Evolutionary conservation across 2,888 invertebrate species (phyloP).

Genomic region (Synergus japonicus): DNA sequence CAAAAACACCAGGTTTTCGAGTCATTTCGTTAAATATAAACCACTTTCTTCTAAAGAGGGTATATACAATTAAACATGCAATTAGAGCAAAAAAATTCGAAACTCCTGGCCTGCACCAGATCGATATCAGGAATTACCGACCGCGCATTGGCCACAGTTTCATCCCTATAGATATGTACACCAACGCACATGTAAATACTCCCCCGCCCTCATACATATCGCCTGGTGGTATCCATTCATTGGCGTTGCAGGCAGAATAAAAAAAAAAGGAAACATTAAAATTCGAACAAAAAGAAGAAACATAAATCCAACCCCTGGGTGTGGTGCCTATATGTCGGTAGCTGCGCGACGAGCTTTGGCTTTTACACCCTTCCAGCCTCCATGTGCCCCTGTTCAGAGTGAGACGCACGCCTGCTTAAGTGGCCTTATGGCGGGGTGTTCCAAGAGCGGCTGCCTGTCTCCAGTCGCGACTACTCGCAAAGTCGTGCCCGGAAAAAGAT

Average conservation of each 20-base stretch:
- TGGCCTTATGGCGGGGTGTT: constrained; percentile 58
- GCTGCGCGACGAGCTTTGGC: constrained; percentile 40
- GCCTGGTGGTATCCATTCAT: constrained; percentile 24
- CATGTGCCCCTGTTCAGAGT: constrained; percentile 72
- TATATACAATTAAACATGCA: too few relatives aligned
- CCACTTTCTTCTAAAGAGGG: too few relatives aligned
- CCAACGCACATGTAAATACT: background rate
- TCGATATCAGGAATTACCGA: constrained; percentile 9
- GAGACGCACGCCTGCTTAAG: constrained; percentile 74
- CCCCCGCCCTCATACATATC: background rate
- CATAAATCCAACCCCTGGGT: constrained; percentile 49
- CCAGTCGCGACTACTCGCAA: constrained; percentile 62
- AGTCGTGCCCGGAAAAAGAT: constrained; percentile 69
- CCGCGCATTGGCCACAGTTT: background rate
- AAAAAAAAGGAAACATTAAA: constrained; percentile 44
- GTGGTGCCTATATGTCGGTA: constrained; percentile 41
- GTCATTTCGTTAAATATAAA: too few relatives aligned
- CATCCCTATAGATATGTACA: background rate
- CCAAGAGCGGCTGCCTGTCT: constrained; percentile 62
- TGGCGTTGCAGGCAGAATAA: constrained; percentile 4
- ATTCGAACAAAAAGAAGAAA: constrained; percentile 50
- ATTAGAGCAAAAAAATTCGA: background rate
- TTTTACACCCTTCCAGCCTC: constrained; percentile 62
- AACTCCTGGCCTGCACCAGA: background rate
- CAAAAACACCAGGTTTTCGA: too few relatives aligned